Base-by-base conservation (phyloP, 2,797 vertebrate genomes). In the Holocentrus rufus region DNA sequence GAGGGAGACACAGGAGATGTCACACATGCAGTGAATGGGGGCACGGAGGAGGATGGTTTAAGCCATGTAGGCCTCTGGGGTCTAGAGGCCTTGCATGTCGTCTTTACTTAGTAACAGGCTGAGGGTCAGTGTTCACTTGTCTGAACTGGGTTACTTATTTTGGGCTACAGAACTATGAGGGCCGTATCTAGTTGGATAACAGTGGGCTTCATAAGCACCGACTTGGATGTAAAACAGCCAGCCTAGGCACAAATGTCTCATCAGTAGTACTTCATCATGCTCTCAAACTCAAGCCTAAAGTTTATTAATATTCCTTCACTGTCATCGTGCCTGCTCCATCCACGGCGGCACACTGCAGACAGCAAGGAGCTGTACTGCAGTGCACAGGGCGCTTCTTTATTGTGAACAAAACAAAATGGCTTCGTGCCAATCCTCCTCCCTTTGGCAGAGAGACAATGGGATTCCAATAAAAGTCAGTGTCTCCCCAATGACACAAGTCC, bases 391-490 rank as follows among this genome's bases (percentile, higher is more conserved):
- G 31, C 59, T 42, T 42, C 65, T 76, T 63, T 59, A 73, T 66
- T 62, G 62, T 61, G 49, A 66, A 71, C 63, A 42, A 46, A 42
- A 27, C 39, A 7, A 67, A 60, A 25, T 79, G 70, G 74, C 65
- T 34, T 7, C 1, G n/a, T 49, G 67, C 68, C 74, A 44, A 14
- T 46, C 67, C 52, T 65, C 78, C 68, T 67, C 66, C 65, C 81
- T 72, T 74, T 87, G 80, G 86, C 83, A 78, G 65, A 61, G 27
- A 79, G 39, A 89, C 79, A 88, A 81, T 87, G 68, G 74, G 81
- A 86, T 85, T 87, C 74, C 76, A 74, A 78, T 85, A 80, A 66
- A 79, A 77, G 49, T 86, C 83, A 65, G 74, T 56, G 47, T 67
- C 63, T 79, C 75, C 72, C 75, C 63, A 36, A 58, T 88, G 82